Evolutionary conservation across 2,888 invertebrate genomes (phyloP), one percentile per base, ranked within the genome.

Genomic region (Hemithea aestivaria): DNA sequence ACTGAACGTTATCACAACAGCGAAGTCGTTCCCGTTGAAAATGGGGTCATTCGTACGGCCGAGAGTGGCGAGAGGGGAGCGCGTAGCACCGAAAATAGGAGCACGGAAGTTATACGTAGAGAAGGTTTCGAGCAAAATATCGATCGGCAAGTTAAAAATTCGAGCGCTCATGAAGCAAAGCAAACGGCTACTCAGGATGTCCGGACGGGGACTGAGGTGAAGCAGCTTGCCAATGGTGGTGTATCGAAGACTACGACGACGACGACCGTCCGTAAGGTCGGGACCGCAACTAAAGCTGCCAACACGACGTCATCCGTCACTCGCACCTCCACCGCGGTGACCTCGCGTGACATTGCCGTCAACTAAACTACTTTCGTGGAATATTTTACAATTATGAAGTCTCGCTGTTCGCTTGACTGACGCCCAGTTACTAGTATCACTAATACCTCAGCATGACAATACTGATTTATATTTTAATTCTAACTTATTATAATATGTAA

Each of bases 311-410:
- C 74, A 1, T 62, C 69, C 1, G 76, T 79, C 12, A 75, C 73
- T 20, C 73, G 79, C 10, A 81, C 78, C 10, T 70, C 84, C 7
- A 78, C 82, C 10, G 74, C 75, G 7, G 71, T 78, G 33, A 82
- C 81, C 3, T 78, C 84, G 30, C 76, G 85, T 10, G 85, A 85
- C 41, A 56, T 87, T 36, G 84, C 82, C n/a, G 69, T 77, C 20
- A 83, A 87, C 47, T 85, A 73, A 73, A 46, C 35, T 3, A 22
- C 22, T 32, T 35, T 12, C 12, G 22, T 27, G 12, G 11, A 40
- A 27, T 25, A 24, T 16, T 30, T 35, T 16, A 39, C 10, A 9
- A 25, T 25, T 10, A 26, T 6, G 9, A 24, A 24, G 6, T 10
- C 10, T 9, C 24, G 24, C 10, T 8, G 27, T 12, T 30, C 22